Evolutionary conservation across 2,888 invertebrate genomes (phyloP).

Genomic region (Clunio marinus): DNA sequence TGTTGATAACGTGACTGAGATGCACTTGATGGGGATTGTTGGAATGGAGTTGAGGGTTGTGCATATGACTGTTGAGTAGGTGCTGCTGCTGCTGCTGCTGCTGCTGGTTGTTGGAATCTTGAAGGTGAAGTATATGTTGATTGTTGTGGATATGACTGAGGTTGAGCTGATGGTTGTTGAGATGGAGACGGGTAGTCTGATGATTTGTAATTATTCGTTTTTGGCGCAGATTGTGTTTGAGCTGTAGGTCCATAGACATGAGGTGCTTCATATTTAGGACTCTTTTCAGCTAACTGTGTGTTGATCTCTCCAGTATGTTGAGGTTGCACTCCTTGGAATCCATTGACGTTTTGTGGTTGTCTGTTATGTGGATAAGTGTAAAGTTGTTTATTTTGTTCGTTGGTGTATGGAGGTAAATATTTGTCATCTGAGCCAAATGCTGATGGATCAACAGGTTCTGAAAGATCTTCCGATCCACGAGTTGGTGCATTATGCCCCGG

Average conservation of each 20-base stretch:
- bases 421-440: background rate
- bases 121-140: background rate
- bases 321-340: background rate
- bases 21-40: too few relatives aligned
- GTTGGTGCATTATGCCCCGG: background rate
- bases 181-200: too few relatives aligned
- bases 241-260: slow-evolving; percentile 5
- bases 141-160: background rate
- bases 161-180: background rate
- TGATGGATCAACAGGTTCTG: slow-evolving; percentile 29
- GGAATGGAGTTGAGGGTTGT: too few relatives aligned
- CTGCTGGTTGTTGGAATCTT: background rate
- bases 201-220: too few relatives aligned
- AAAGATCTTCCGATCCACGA: slow-evolving; percentile 26
- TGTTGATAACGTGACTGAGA: too few relatives aligned
- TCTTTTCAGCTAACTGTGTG: slow-evolving; percentile 3
- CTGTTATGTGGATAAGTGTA: slow-evolving; percentile 32
- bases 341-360: background rate
- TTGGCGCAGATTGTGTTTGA: background rate
- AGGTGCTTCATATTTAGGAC: slow-evolving; percentile 19
- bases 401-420: background rate
- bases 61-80: background rate
- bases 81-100: background rate
- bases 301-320: background rate
- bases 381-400: slow-evolving; percentile 14